phyloP scores from a whole-genome alignment of 2,797 vertebrate genomes.

The Cuniculus paca region DNA sequence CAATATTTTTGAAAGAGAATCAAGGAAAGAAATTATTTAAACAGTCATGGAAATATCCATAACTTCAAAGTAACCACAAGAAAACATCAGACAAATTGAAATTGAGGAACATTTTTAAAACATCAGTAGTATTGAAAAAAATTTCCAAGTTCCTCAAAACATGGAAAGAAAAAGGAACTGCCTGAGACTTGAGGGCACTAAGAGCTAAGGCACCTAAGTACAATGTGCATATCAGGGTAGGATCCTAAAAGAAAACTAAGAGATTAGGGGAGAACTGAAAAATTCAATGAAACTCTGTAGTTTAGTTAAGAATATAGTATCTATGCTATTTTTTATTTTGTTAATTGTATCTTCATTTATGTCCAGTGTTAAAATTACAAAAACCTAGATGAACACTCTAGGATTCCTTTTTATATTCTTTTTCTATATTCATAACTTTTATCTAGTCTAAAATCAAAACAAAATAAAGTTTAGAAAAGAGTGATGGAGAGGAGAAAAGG shows the following conservation, averaged over 20 bases:
- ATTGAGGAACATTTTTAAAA: neutral
- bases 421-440: neutral
- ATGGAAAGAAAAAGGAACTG: neutral
- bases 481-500: neutral
- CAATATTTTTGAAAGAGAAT: neutral
- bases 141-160: neutral
- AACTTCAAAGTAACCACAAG: neutral
- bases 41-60: neutral
- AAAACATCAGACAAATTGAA: slow-evolving; percentile 25
- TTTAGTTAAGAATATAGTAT: neutral
- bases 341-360: neutral
- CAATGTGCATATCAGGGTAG: neutral
- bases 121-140: neutral
- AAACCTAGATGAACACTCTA: neutral
- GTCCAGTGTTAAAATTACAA: neutral
- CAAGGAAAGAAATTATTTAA: slow-evolving; percentile 15
- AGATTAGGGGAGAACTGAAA: neutral
- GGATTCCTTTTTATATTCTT: neutral
- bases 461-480: neutral
- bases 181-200: neutral
- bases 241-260: neutral
- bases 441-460: neutral
- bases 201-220: neutral
- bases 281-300: neutral
- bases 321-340: neutral